phyloP scores from a whole-genome alignment of 2,797 vertebrate species.

The Thaleichthys pacificus region DNA sequence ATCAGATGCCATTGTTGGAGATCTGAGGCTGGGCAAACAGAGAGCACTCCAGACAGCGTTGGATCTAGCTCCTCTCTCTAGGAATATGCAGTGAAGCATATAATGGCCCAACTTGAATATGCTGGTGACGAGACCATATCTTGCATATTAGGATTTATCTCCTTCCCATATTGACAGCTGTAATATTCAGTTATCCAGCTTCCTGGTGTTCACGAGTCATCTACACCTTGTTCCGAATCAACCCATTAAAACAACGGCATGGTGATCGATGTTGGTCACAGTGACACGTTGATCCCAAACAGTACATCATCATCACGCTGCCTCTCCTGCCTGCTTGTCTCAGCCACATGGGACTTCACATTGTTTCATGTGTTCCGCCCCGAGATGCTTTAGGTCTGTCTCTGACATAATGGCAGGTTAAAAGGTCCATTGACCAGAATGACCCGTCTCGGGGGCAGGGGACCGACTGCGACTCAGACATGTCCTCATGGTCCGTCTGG shows the following conservation, averaged over 20 bases:
- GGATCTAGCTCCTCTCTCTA: not conserved
- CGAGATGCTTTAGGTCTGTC: no score
- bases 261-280: not conserved
- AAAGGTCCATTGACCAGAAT: slow-evolving; percentile 3
- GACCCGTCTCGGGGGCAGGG: not conserved
- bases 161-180: not conserved
- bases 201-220: no score
- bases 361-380: not conserved
- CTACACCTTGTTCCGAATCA: not conserved
- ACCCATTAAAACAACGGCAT: not conserved
- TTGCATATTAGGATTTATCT: not conserved
- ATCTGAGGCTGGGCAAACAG: slow-evolving; percentile 41
- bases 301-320: not conserved
- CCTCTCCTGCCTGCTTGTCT: not conserved
- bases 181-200: not conserved
- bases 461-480: no score
- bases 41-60: slow-evolving; percentile 26
- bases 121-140: not conserved
- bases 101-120: not conserved
- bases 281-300: not conserved
- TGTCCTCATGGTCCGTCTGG: no score
- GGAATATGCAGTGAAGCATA: not conserved
- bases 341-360: not conserved
- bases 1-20: slow-evolving; percentile 51
- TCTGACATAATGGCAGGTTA: not conserved